These are phyloP conservation scores for Drosophila subobscura DNA, from an alignment of 1,140 invertebrate species.

Conservation along the genomic window DNA sequence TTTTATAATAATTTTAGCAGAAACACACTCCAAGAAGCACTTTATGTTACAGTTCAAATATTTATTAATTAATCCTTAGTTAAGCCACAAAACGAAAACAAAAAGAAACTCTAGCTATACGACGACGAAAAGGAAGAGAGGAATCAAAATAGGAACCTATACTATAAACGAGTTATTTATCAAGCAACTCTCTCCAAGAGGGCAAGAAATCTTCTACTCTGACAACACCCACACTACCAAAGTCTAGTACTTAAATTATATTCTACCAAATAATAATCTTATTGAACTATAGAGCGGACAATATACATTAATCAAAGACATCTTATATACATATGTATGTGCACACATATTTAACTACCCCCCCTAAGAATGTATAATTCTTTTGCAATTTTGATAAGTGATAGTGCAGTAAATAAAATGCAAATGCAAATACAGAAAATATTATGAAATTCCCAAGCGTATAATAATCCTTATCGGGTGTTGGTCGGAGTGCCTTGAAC, in stretches of 20 bases:
- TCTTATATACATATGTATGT: conserved; percentile 22
- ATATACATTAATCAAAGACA: conserved; percentile 76
- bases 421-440: conserved; percentile 43
- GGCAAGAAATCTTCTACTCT: conserved; percentile 21
- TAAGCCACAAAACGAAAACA: conserved; percentile 27
- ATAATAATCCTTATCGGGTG: not conserved
- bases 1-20: conserved; percentile 29
- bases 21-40: conserved; percentile 44
- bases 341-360: conserved; percentile 1
- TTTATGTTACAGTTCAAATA: conserved; percentile 80
- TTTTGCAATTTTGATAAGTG: conserved; percentile 78
- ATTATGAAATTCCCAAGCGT: conserved; percentile 1
- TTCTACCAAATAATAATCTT: conserved; percentile 38
- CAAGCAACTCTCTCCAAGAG: conserved; percentile 48
- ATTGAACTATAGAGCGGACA: conserved; percentile 72
- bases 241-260: conserved; percentile 44
- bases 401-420: conserved; percentile 57
- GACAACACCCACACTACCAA: conserved; percentile 59
- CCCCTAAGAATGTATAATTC: conserved; percentile 41
- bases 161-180: conserved; percentile 33
- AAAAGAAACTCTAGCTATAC: conserved; percentile 28
- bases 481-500: not conserved
- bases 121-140: not conserved
- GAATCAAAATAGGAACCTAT: conserved; percentile 55
- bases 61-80: conserved; percentile 56